Evolutionary conservation across 2,888 invertebrate genomes (phyloP), one percentile per base, ranked within the genome.

Genomic region (Serripes groenlandicus): DNA sequence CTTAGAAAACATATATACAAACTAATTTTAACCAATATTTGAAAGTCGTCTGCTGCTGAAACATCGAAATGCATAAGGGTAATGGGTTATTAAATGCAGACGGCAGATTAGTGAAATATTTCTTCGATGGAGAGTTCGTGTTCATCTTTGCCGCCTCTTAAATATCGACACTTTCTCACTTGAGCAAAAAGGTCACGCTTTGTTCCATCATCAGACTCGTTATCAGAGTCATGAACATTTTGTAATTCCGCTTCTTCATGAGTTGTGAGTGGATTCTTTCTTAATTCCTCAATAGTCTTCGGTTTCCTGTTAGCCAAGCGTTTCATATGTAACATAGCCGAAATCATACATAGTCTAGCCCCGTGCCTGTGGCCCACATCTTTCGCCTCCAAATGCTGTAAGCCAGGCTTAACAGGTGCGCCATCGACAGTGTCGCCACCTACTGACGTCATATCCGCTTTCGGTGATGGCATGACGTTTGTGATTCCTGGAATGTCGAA

Each of bases 91-190:
- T 9, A 9, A 15, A n/a, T 7, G 18, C 23, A n/a, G 56, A n/a
- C n/a, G 5, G n/a, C 15, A 21, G 30, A 4, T 60, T 74, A 83
- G 21, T 75, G 62, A 70, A 83, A 83, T 56, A 83, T 83, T 34
- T 83, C 83, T n/a, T 83, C 83, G 26, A 83, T 77, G 3, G 79
- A 69, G 18, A 83, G 60, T 71, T 83, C 83, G 4, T 76, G 42
- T 4, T 80, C 83, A 15, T 66, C 64, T 26, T 77, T 74, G 3
- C 26, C 49, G 2, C 83, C 79, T 30, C 83, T 54, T 30, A 83
- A 35, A 60, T 83, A 83, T 26, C 83, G 69, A 52, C 83, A 80
- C 32, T 69, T 74, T 3, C 77, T 73, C 18, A 79, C 49, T 56
- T 80, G 30, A 26, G 21, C 62, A 23, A 83, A 70, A 18, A 68